These are phyloP conservation scores for Anniella stebbinsi DNA, from an alignment of 2,797 vertebrate species.

Conservation along the genomic window DNA sequence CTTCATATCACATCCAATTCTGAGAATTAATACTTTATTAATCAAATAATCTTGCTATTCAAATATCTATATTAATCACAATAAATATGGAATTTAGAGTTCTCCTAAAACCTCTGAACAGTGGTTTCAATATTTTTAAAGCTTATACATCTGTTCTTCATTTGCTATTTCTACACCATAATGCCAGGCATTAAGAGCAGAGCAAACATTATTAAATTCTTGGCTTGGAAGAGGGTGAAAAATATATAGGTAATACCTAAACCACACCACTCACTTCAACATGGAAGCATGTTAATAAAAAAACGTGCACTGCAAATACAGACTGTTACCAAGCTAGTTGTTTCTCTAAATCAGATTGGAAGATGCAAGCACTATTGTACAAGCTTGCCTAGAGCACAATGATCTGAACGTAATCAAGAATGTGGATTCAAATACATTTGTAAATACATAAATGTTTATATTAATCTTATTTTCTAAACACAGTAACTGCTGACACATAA, in stretches of 20 bases:
- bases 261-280: not conserved
- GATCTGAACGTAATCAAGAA: not conserved
- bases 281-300: not conserved
- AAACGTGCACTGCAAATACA: not conserved
- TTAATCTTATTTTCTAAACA: not conserved
- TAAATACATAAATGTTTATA: not conserved
- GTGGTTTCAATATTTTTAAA: not conserved
- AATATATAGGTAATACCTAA: not conserved
- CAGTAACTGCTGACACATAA: rapidly evolving
- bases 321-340: not conserved
- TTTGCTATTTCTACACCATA: not conserved
- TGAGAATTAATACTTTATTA: not conserved
- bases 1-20: not conserved
- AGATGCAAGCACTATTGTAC: not conserved
- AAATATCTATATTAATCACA: not conserved
- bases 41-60: not conserved
- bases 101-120: not conserved
- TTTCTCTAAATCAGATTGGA: not conserved
- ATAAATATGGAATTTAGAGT: not conserved
- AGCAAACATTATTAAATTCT: not conserved
- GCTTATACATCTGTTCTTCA: not conserved
- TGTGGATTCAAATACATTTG: not conserved
- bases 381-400: not conserved
- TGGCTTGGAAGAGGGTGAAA: not conserved
- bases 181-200: not conserved